Evolutionary conservation across 2,888 invertebrate genomes (phyloP), one percentile per base, ranked within the genome.

Genomic region (Trichacis sp.): DNA sequence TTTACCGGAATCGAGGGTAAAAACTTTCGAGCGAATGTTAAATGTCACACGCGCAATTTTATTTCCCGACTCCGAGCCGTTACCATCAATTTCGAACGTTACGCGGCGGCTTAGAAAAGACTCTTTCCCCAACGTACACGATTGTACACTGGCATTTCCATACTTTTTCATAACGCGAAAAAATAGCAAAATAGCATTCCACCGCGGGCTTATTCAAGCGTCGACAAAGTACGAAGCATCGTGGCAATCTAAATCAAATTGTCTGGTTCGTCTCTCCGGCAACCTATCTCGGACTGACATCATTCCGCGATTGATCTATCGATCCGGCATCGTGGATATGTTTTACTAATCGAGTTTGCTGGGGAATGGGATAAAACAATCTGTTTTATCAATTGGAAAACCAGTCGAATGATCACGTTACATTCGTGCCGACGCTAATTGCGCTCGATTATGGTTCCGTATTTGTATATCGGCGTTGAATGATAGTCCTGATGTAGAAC

Each of bases 11-110:
- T 33, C n/a, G 33, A 9, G 11, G 2, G n/a, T 11, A 33, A n/a
- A 33, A 33, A n/a, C n/a, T 33, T 33, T 33, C 33, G 33, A 33
- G n/a, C 33, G 33, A 2, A 33, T n/a, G 33, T 33, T 33, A 33
- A 33, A 33, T 33, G 33, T 33, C 33, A 33, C 33, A 33, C 33
- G 33, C 33, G 33, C 33, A 33, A 33, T 33, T 33, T 33, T 33
- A 33, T 33, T 33, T n/a, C 33, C 33, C n/a, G 33, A n/a, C 33
- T 33, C 33, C 11, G n/a, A n/a, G n/a, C n/a, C 24, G 24, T 3
- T 8, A 8, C 33, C 8, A 33, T 33, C 33, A 33, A 33, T 33
- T 33, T 33, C 33, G 11, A 33, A 33, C 33, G 24, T 24, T 24
- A 24, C 24, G 24, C 33, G 33, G 11, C 33, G 24, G 4, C 8